phyloP scores from a whole-genome alignment of 2,113 vertebrate species.

The Azemiops feae region DNA sequence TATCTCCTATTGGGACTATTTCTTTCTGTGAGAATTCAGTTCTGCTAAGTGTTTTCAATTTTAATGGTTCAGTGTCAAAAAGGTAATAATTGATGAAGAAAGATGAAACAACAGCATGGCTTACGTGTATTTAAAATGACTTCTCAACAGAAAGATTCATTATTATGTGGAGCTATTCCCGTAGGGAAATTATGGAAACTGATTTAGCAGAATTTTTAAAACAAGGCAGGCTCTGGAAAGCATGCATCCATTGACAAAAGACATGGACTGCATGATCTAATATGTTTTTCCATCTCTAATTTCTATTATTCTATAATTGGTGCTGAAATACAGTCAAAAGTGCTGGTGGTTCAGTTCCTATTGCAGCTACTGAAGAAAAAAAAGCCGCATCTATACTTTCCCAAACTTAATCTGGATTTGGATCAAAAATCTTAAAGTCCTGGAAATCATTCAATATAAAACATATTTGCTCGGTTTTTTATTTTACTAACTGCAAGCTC shows the following conservation, averaged over 20 bases:
- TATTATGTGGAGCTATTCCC: slow-evolving; percentile 10
- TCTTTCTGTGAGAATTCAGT: slow-evolving; percentile 1
- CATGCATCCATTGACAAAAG: slow-evolving; percentile 11
- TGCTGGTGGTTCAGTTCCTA: slow-evolving; percentile 1
- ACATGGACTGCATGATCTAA: slow-evolving; percentile 1
- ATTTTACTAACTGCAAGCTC: neutral
- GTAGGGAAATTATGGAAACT: neutral
- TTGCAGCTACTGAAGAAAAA: neutral
- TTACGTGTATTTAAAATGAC: neutral
- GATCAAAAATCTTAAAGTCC: neutral
- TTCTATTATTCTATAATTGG: slow-evolving; percentile 27
- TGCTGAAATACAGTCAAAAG: slow-evolving; percentile 13
- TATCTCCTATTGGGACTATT: slow-evolving; percentile 8
- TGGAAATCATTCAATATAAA: neutral
- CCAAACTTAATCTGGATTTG: neutral
- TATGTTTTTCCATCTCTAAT: slow-evolving; percentile 24
- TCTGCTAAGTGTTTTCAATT: neutral
- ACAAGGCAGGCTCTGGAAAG: slow-evolving; percentile 7
- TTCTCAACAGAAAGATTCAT: neutral
- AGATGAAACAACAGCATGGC: slow-evolving; percentile 1
- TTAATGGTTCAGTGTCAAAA: slow-evolving; percentile 8
- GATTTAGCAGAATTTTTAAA: slow-evolving; percentile 27
- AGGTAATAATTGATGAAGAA: neutral
- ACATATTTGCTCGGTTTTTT: neutral
- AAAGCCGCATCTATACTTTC: neutral